phyloP scores from a whole-genome alignment of 2,797 vertebrate species.

The Ispidina lecontei region DNA sequence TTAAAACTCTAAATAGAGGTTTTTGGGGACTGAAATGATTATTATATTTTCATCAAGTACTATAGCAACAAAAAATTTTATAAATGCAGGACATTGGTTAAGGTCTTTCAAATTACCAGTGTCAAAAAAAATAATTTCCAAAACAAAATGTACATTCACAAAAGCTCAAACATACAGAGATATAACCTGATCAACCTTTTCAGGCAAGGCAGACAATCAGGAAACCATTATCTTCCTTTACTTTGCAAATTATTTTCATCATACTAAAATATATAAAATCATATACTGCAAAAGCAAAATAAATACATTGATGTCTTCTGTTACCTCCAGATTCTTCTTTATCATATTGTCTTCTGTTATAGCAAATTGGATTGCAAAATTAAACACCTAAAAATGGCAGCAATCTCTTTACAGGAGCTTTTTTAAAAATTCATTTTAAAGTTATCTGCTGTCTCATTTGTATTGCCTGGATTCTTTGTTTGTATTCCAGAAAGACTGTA shows the following conservation, averaged over 20 bases:
- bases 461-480: not conserved
- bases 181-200: not conserved
- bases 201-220: not conserved
- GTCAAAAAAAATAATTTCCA: not conserved
- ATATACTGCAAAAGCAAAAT: not conserved
- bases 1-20: not conserved
- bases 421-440: not conserved
- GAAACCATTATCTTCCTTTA: not conserved
- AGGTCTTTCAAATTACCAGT: not conserved
- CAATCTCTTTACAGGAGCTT: not conserved
- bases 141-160: not conserved
- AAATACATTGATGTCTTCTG: not conserved
- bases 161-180: not conserved
- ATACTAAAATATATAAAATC: not conserved
- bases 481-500: slow-evolving; percentile 33
- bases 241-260: not conserved
- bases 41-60: not conserved
- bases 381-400: not conserved
- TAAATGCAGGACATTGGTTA: not conserved
- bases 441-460: not conserved
- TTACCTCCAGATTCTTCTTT: not conserved
- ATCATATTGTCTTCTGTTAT: not conserved
- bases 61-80: not conserved
- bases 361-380: not conserved
- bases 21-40: not conserved